A percentile compares a stretch with the other conserved stretches of the same genome.
Evolutionary conservation across 2,888 invertebrate genomes (phyloP).

Genomic region (Dione vanillae): DNA sequence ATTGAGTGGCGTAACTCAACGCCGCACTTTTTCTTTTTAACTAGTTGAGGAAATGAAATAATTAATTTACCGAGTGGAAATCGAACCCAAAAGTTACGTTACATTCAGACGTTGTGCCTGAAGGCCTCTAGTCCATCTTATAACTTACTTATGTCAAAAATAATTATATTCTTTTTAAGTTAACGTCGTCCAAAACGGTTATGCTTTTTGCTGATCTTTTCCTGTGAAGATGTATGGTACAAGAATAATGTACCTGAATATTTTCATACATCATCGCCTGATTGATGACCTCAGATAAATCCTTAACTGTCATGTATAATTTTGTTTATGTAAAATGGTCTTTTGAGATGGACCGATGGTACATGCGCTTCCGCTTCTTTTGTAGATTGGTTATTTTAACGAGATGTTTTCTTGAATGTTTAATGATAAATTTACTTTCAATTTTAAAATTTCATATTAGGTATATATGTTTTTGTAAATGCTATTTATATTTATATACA

Average conservation of each 20-base stretch:
- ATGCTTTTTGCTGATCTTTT: background rate
- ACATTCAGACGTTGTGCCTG: too few species aligned
- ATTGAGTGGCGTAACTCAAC: too few species aligned
- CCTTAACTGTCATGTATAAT: conserved; percentile 19
- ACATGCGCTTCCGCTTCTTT: conserved; percentile 15
- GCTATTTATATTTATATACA: background rate
- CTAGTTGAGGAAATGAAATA: too few species aligned
- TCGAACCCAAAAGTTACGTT: too few species aligned
- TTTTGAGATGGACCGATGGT: conserved; percentile 17
- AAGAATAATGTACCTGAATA: background rate
- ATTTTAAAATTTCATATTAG: background rate
- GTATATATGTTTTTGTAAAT: background rate
- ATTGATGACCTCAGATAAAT: conserved; percentile 21
- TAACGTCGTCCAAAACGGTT: background rate
- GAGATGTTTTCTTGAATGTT: too few species aligned
- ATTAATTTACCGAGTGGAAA: too few species aligned
- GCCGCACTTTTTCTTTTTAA: too few species aligned
- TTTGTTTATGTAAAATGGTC: conserved; percentile 26
- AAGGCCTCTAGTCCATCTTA: too few species aligned
- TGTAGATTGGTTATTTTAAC: conserved; percentile 10
- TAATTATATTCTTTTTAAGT: background rate
- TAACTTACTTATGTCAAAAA: background rate
- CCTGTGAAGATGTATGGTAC: conserved; percentile 5
- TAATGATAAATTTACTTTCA: background rate
- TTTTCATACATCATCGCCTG: conserved; percentile 6